A percentile compares a stretch with the other conserved stretches of the same genome.
These are phyloP conservation scores for Gonioctena quinquepunctata DNA, from an alignment of 1,140 invertebrate species.

Conservation along the genomic window DNA sequence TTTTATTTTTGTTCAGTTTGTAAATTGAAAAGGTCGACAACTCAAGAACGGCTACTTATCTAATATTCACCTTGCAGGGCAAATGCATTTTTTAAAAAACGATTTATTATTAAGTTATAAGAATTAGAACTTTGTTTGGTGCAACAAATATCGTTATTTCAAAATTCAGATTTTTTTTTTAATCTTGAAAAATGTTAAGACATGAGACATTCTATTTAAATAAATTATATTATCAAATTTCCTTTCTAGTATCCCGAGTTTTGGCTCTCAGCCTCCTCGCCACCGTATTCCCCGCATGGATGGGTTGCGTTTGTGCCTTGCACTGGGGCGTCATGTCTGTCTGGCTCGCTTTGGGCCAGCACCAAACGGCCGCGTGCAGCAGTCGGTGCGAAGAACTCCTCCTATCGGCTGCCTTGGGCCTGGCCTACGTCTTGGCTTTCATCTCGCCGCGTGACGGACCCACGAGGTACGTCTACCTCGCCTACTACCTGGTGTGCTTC, in stretches of 20 bases:
- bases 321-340: slow-evolving; percentile 56
- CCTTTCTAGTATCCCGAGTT: slow-evolving; percentile 49
- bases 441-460: slow-evolving; percentile 58
- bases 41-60: too few species aligned
- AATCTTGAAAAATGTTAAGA: too few species aligned
- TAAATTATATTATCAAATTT: too few species aligned
- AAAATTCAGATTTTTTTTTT: too few species aligned
- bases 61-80: too few species aligned
- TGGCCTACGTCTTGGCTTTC: slow-evolving; percentile 57
- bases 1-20: too few species aligned
- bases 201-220: too few species aligned
- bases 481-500: slow-evolving; percentile 58
- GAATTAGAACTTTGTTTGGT: too few species aligned
- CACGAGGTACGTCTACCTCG: slow-evolving; percentile 57
- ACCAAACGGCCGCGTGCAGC: slow-evolving; percentile 54
- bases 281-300: slow-evolving; percentile 53
- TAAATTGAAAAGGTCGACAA: too few species aligned
- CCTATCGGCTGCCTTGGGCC: slow-evolving; percentile 54
- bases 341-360: slow-evolving; percentile 54
- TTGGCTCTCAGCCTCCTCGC: slow-evolving; percentile 54
- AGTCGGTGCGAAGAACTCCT: slow-evolving; percentile 57
- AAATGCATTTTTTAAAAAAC: too few species aligned
- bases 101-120: too few species aligned
- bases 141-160: too few species aligned
- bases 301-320: slow-evolving; percentile 52